Evolutionary conservation across 2,797 vertebrate genomes (phyloP), one percentile per base, ranked within the genome.

Genomic region (Sebastes aleutianus): DNA sequence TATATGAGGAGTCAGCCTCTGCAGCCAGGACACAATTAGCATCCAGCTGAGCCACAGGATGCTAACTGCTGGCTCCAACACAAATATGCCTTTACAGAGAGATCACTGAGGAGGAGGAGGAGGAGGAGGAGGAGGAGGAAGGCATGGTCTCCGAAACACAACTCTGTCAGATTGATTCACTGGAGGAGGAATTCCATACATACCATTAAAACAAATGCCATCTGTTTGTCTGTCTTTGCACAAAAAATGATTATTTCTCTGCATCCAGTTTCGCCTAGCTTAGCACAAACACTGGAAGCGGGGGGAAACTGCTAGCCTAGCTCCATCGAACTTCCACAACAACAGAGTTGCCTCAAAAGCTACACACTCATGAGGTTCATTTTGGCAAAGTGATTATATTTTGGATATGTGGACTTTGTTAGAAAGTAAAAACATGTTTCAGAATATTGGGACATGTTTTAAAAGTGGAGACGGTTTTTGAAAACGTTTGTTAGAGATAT

Each of bases 41-140:
- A 79, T 77, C 84, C 84, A 79, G 88, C 80, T 85, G 84, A 88
- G 86, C 81, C 68, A 7, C 77, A 26, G 69, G 78, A 85, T 67
- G 80, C 74, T 18, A 56, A 84, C 81, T 39, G 65, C 71, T 84
- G 76, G 74, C 62, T 64, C 20, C 39, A 57, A 66, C 32, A 68
- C 76, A 67, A 79, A 78, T 24, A 50, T 36, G 27, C 16, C 59
- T 50, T 62, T n/a, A 74, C 76, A 54, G 27, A 26, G 24, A 65
- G 39, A 80, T n/a, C n/a, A 10, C 27, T 3, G 27, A 72, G 12
- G 29, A 71, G 2, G 71, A 59, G n/a, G 53, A 68, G 4, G 20
- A 29, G 29, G 29, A 32, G 10, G 32, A 34, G 32, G 10, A 66
- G 26, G 32, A 27, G 31, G 73, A 34, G 32, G 59, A 74, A 6